Conservation (phyloP, 2,797 vertebrate species). For the Ptychadena robeensis region DNA sequence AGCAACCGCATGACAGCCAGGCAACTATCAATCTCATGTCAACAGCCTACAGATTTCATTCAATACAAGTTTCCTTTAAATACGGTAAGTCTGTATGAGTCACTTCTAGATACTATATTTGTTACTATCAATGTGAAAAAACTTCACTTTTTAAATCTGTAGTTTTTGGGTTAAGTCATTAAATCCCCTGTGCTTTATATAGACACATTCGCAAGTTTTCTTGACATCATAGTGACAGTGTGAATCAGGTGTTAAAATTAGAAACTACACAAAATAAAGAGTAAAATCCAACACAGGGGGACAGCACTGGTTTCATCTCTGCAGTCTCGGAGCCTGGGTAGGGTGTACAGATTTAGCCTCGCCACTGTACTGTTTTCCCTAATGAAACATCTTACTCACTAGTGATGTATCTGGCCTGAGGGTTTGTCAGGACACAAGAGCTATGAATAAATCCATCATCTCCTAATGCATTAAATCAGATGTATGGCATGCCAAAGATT, state of each 20-base stretch:
- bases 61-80: not conserved
- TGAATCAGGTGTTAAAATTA: constrained; percentile 4
- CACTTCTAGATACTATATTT: not conserved
- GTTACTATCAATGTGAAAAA: not conserved
- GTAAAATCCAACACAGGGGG: constrained; percentile 2
- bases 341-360: not conserved
- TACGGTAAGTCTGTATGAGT: not conserved
- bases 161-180: not conserved
- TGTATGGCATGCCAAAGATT: not conserved
- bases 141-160: not conserved
- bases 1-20: not conserved
- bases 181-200: not conserved
- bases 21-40: not conserved
- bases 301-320: not conserved
- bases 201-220: constrained; percentile 1
- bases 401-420: not conserved
- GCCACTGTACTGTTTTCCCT: not conserved
- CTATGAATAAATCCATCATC: constrained; percentile 8
- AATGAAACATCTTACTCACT: not conserved
- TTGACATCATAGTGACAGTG: constrained; percentile 3
- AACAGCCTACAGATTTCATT: not conserved
- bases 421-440: constrained; percentile 5
- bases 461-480: not conserved
- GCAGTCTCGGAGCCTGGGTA: not conserved
- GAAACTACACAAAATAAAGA: constrained; percentile 2